These are phyloP conservation scores for Aurelia coerulea DNA, from an alignment of 30 jellyfish, hydroid and myxozoan species.

Conservation along the genomic window DNA sequence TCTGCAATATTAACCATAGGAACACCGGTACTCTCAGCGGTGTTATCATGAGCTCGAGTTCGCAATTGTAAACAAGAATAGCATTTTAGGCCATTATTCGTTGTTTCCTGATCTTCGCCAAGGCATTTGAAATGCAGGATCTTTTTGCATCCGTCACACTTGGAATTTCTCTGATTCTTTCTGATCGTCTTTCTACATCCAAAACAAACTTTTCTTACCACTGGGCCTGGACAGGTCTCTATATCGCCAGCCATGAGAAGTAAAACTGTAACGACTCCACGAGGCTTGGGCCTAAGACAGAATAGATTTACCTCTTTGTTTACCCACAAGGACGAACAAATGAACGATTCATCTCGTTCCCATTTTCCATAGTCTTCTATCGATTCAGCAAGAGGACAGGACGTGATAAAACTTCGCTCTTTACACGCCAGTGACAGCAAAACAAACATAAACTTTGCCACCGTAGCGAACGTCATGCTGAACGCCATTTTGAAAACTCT, in stretches of 20 bases:
- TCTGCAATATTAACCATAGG: constrained; percentile 32
- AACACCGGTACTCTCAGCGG: constrained; percentile 6
- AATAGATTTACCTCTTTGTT: constrained; percentile 38
- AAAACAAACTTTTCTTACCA: constrained; percentile 32
- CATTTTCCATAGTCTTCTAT: constrained; percentile 39
- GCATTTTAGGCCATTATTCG: constrained; percentile 34
- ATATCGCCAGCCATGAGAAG: constrained; percentile 45
- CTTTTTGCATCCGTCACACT: constrained; percentile 35
- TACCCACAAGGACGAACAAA: constrained; percentile 42
- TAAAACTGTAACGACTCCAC: constrained; percentile 33
- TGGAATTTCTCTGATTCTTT: constrained; percentile 37
- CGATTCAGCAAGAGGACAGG: constrained; percentile 34
- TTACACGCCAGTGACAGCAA: constrained; percentile 46
- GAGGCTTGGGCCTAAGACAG: constrained; percentile 36
- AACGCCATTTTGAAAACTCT: constrained; percentile 1
- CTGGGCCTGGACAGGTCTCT: constrained; percentile 18
- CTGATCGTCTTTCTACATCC: constrained; percentile 21
- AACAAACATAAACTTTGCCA: constrained; percentile 16
- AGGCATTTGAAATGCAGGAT: constrained; percentile 35
- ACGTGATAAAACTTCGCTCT: constrained; percentile 39
- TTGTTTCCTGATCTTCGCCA: constrained; percentile 9
- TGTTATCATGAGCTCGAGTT: constrained; percentile 33
- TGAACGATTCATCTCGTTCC: constrained; percentile 28
- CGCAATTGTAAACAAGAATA: constrained; percentile 25
- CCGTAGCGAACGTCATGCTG: constrained; percentile 38